Conservation (phyloP, 1,140 invertebrate species). For the Drosophila mauritiana region DNA sequence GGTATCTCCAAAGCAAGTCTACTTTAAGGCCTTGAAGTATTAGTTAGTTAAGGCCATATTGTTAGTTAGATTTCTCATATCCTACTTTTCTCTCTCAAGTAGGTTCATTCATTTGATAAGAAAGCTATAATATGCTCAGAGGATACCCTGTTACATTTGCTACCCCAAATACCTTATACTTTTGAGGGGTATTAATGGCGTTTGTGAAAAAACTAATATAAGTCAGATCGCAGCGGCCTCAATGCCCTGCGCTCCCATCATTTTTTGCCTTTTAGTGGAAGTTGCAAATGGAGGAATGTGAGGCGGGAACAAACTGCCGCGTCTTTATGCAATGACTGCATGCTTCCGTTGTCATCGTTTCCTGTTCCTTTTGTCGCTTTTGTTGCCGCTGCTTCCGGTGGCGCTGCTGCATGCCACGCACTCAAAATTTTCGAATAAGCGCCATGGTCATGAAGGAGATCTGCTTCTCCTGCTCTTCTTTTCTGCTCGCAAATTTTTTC, state of each 20-base stretch:
- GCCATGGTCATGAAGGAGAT: constrained; percentile 25
- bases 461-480: background rate
- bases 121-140: too few relatives aligned
- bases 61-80: too few relatives aligned
- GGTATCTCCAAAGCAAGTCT: background rate
- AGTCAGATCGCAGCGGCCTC: constrained; percentile 18
- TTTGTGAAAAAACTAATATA: constrained; percentile 23
- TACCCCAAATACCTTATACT: background rate
- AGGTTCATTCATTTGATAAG: too few relatives aligned
- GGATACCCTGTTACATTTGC: too few relatives aligned
- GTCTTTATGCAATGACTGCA: constrained; percentile 59
- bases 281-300: background rate
- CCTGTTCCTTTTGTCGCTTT: constrained; percentile 26
- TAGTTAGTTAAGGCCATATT: too few relatives aligned
- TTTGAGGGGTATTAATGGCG: constrained; percentile 8
- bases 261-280: constrained; percentile 1
- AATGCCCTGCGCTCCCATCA: background rate
- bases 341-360: constrained; percentile 51
- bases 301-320: constrained; percentile 42
- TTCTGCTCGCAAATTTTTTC: background rate
- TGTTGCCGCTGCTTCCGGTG: constrained; percentile 22
- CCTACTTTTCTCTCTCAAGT: too few relatives aligned
- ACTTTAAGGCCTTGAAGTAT: too few relatives aligned
- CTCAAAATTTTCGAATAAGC: constrained; percentile 58
- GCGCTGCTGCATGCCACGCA: constrained; percentile 35